Evolutionary conservation across 1,140 invertebrate species (phyloP), one percentile per base, ranked within the genome.

Genomic region (Formica selysi): DNA sequence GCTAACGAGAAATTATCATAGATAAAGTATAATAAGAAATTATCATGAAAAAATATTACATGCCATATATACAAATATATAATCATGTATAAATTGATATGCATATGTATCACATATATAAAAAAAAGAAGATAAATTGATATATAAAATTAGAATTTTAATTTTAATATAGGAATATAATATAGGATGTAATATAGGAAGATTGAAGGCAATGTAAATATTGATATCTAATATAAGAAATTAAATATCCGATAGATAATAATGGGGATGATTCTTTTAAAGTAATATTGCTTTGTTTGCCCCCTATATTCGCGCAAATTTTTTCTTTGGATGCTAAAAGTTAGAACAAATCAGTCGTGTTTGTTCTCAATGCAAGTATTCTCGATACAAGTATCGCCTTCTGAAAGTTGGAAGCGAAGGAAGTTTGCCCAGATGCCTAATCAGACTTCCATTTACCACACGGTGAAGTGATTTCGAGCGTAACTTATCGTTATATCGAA

Each of bases 371-470:
- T 41, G 26, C 16, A 22, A 19, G 51, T 70, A 22, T 68, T 8
- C 64, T 57, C 65, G 22, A 80, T 80, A 68, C 61, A 59, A 54
- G 54, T 48, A 57, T 70, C 44, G 44, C 38, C 36, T 70, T 29
- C 22, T 57, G 65, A 80, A 80, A 70, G 64, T 80, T 80, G 5
- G 48, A 32, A 65, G 61, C 51, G 48, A 41, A 54, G 64, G n/a
- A 80, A 80, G 62, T 80, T 80, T 57, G 65, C 36, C 64, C 41
- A 68, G 62, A 70, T 36, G 19, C 3, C 48, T 80, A 80, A 70
- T 80, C 78, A 80, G 78, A 70, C 78, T 80, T 70, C 65, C 48
- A 80, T 80, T 80, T 51, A 80, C 32, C 19, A 29, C 5, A 11
- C 22, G 22, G 36, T 80, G 70, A 80, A 70, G 36, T 29, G 64